phyloP scores from a whole-genome alignment of 2,797 vertebrate species.

The Tapirus indicus region DNA sequence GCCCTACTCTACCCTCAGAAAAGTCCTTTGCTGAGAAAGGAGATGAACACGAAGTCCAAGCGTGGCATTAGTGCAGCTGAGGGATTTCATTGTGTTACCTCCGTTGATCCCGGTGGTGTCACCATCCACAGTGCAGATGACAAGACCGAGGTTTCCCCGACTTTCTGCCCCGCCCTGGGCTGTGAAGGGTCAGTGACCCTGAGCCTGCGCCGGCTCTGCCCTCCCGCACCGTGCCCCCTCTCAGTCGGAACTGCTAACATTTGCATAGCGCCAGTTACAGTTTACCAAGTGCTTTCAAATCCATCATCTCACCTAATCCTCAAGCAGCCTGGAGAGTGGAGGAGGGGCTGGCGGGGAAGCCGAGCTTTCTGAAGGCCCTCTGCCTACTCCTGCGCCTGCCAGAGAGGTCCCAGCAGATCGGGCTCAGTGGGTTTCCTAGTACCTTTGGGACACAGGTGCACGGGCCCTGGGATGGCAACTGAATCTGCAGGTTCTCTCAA shows the following conservation, averaged over 20 bases:
- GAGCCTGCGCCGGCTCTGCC: background rate
- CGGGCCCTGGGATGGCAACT: too few relatives aligned
- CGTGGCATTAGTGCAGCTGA: background rate
- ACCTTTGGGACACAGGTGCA: background rate
- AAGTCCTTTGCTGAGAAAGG: slow-evolving; percentile 50
- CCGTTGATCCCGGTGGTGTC: background rate
- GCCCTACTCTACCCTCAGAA: background rate
- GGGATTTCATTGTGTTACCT: background rate
- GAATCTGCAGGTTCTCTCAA: background rate
- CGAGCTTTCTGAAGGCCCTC: background rate
- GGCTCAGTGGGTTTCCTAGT: background rate
- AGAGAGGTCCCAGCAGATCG: background rate
- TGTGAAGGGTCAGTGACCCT: background rate
- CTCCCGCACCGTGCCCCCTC: background rate
- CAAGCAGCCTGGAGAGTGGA: background rate
- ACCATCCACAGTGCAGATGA: background rate
- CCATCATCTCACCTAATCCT: slow-evolving; percentile 73
- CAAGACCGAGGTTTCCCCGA: background rate
- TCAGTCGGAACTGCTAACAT: slow-evolving; percentile 67
- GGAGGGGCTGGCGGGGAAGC: background rate
- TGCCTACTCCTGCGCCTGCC: background rate
- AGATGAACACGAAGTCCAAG: background rate
- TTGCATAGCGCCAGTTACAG: slow-evolving; percentile 72
- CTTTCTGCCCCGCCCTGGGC: background rate
- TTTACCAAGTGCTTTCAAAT: slow-evolving; percentile 71